Evolutionary conservation across 2,888 invertebrate species (phyloP).

Genomic region (Nasonia oneida): DNA sequence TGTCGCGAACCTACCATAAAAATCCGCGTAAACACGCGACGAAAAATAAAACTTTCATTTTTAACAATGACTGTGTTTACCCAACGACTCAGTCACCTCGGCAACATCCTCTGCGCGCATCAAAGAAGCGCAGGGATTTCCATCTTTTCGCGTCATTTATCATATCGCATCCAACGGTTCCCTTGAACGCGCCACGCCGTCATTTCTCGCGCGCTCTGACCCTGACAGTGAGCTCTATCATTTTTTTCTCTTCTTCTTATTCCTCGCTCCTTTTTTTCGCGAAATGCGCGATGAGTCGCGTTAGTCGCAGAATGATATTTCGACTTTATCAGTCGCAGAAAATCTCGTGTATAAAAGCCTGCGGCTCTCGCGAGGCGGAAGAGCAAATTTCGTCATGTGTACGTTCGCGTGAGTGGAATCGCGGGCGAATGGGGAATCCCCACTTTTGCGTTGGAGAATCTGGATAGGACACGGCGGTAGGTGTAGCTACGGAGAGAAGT

Average conservation of each 20-base stretch:
- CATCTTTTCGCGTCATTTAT: slow-evolving; percentile 53
- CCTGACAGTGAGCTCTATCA: slow-evolving; percentile 49
- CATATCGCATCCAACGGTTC: not conserved
- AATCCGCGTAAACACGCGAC: not conserved
- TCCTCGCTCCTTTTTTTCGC: not conserved
- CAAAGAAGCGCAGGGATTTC: slow-evolving; percentile 36
- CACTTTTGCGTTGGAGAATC: not conserved
- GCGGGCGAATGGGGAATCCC: not conserved
- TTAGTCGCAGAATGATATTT: not conserved
- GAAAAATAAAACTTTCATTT: slow-evolving; percentile 29
- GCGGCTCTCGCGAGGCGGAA: not conserved
- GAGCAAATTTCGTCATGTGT: not conserved
- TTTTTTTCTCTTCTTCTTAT: not conserved
- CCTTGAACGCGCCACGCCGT: not conserved
- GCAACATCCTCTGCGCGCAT: not conserved
- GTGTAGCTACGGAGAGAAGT: not conserved
- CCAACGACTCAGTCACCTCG: not conserved
- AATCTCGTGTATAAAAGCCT: not conserved
- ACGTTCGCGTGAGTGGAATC: not conserved
- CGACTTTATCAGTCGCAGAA: slow-evolving; percentile 19
- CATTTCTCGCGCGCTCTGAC: slow-evolving; percentile 18
- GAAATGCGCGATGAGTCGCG: not conserved
- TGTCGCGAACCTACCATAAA: not conserved
- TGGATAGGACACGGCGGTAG: not conserved
- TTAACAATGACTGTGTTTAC: slow-evolving; percentile 29